Percentiles rank a stretch among this genome's conserved stretches.
Conservation (phyloP, 2,888 invertebrate genomes). For the Eudiplozoon nipponicum region DNA sequence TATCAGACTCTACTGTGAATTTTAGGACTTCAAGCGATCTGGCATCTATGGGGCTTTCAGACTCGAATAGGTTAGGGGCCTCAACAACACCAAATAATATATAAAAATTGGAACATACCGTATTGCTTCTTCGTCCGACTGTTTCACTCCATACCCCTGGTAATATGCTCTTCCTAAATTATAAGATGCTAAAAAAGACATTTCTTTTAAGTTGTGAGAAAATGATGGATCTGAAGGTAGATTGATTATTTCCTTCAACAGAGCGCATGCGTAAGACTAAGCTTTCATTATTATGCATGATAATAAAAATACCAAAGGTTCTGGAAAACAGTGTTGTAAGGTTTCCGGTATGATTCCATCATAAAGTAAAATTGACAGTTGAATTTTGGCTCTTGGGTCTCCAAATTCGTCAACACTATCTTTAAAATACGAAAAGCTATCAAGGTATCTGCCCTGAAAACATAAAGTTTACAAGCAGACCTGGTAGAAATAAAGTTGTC, state of each 20-base stretch:
- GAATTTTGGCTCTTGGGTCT: constrained; percentile 24
- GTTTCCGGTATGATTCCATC: constrained; percentile 23
- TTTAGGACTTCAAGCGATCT: too few species aligned
- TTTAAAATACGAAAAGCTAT: constrained; percentile 23
- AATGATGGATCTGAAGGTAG: neutral
- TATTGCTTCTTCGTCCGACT: constrained; percentile 24
- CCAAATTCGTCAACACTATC: constrained; percentile 20
- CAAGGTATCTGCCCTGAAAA: constrained; percentile 21
- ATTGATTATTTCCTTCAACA: constrained; percentile 1
- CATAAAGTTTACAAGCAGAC: constrained; percentile 18
- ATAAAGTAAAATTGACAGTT: constrained; percentile 24
- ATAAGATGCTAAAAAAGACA: too few species aligned
- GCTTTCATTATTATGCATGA: neutral
- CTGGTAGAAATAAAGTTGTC: constrained; percentile 25
- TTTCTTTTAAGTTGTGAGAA: too few species aligned
- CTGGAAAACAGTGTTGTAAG: constrained; percentile 20
- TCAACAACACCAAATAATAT: too few species aligned
- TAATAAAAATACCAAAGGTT: constrained; percentile 7
- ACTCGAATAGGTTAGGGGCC: too few species aligned
- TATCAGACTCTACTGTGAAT: too few species aligned
- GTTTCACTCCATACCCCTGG: constrained; percentile 25
- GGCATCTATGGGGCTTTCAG: too few species aligned
- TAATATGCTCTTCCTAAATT: constrained; percentile 26
- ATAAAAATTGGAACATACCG: constrained; percentile 21
- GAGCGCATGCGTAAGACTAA: neutral